These are phyloP conservation scores for Meandrusa payeni DNA, from an alignment of 2,888 invertebrate species.

Conservation along the genomic window DNA sequence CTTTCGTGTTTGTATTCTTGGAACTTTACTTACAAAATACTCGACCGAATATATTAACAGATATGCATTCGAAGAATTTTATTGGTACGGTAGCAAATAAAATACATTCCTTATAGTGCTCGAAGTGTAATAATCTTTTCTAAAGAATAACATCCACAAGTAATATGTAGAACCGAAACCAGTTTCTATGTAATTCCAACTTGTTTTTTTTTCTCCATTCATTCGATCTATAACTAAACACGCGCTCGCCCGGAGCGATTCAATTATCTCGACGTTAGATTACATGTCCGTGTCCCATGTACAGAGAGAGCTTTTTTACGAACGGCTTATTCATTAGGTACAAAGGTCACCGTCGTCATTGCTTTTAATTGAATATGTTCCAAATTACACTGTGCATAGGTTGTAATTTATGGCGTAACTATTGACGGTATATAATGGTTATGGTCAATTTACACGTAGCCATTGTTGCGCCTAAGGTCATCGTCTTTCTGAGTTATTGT, in stretches of 20 bases:
- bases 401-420: conserved; percentile 15
- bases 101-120: background rate
- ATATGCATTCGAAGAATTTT: background rate
- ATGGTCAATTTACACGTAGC: conserved; percentile 19
- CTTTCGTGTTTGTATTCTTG: no score
- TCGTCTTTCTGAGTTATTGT: conserved; percentile 8
- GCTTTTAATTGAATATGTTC: conserved; percentile 41
- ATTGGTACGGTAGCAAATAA: background rate
- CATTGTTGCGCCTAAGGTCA: conserved; percentile 19
- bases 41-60: background rate
- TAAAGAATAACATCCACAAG: background rate
- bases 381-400: conserved; percentile 19
- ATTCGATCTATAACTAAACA: conserved; percentile 37
- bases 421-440: conserved; percentile 20
- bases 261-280: conserved; percentile 55
- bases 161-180: background rate
- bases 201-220: conserved; percentile 14
- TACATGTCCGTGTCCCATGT: conserved; percentile 36
- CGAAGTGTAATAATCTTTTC: background rate
- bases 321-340: conserved; percentile 40
- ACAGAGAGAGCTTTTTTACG: conserved; percentile 41
- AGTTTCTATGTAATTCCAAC: conserved; percentile 7
- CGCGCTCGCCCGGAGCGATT: conserved; percentile 45
- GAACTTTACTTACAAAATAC: no score
- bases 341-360: conserved; percentile 41